Percentiles rank a stretch among this genome's conserved stretches.
These are phyloP conservation scores for Erebia palarica DNA, from an alignment of 2,888 invertebrate genomes.

Conservation along the genomic window DNA sequence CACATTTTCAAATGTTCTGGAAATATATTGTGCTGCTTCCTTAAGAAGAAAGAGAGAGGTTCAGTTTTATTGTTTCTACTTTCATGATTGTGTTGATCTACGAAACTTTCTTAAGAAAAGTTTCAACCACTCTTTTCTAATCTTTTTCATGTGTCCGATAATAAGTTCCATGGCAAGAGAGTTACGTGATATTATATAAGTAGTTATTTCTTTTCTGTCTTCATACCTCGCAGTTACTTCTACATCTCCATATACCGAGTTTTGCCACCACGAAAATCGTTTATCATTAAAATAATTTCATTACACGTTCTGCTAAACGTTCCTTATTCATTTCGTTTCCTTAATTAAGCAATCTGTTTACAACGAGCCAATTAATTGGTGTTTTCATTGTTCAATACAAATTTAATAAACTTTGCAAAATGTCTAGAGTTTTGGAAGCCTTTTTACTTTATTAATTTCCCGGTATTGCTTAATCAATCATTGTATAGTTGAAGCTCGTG, in stretches of 20 bases:
- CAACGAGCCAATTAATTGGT: conserved; percentile 79
- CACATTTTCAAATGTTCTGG: too few relatives aligned
- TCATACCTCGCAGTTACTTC: too few relatives aligned
- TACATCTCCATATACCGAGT: conserved; percentile 4
- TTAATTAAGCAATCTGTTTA: conserved; percentile 82
- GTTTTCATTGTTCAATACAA: conserved; percentile 69
- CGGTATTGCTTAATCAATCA: conserved; percentile 30
- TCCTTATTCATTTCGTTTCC: conserved; percentile 77
- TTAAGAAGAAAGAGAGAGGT: too few relatives aligned
- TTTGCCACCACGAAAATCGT: conserved; percentile 53
- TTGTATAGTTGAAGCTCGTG: conserved; percentile 25
- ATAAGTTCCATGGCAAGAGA: too few relatives aligned
- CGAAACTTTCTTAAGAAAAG: too few relatives aligned
- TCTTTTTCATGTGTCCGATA: too few relatives aligned
- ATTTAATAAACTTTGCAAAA: conserved; percentile 62
- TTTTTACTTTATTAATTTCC: conserved; percentile 39
- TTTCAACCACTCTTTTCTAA: too few relatives aligned
- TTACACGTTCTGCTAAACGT: conserved; percentile 71
- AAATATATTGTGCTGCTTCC: too few relatives aligned
- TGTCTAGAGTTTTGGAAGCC: conserved; percentile 50
- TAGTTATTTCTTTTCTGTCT: too few relatives aligned
- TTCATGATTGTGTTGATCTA: too few relatives aligned
- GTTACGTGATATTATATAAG: too few relatives aligned
- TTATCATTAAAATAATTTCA: conserved; percentile 80
- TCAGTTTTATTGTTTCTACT: too few relatives aligned